Percentiles rank a stretch among this genome's conserved stretches.
Conservation (phyloP, 2,888 invertebrate genomes). For the Pteria penguin region DNA sequence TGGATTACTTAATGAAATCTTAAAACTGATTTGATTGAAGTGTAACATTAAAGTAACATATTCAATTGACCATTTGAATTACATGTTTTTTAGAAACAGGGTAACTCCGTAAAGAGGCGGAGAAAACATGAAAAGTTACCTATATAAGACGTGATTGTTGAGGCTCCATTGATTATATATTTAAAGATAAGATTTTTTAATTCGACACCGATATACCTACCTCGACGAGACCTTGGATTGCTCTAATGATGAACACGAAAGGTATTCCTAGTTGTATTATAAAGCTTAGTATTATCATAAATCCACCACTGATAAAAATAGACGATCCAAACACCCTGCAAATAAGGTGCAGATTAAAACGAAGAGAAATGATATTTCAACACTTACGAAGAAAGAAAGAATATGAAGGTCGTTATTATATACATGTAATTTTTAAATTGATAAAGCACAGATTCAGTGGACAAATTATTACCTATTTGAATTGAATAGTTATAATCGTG, state of each 20-base stretch:
- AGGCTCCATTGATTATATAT: not conserved
- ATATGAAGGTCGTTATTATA: no score
- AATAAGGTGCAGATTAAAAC: constrained; percentile 23
- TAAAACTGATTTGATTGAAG: no score
- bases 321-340: constrained; percentile 56
- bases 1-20: no score
- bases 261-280: constrained; percentile 37
- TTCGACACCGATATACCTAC: no score
- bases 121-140: not conserved
- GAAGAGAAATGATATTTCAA: no score
- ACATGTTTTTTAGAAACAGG: no score
- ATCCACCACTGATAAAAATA: constrained; percentile 51
- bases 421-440: no score
- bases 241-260: constrained; percentile 54
- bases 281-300: constrained; percentile 52
- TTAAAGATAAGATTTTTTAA: not conserved
- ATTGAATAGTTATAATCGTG: no score
- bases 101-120: not conserved
- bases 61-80: no score
- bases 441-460: not conserved
- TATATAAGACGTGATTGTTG: not conserved
- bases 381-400: no score
- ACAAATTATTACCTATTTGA: no score
- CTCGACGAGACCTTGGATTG: constrained; percentile 65
- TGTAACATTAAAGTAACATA: no score